Percentiles rank a stretch among this genome's conserved stretches.
Conservation (phyloP, 1,140 invertebrate genomes). For the Drosophila gunungcola region DNA sequence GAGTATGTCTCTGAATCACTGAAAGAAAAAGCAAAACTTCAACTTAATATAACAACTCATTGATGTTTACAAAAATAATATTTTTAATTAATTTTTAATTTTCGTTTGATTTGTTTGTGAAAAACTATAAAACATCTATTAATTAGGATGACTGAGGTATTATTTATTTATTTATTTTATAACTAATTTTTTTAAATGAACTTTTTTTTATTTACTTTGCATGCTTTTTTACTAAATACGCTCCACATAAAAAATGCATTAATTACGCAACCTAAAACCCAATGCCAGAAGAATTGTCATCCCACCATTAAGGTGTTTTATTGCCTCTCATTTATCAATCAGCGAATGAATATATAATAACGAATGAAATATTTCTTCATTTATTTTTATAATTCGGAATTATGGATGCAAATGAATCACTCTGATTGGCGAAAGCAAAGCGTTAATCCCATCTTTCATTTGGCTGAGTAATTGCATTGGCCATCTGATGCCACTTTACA, state of each 20-base stretch:
- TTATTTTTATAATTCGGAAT: constrained; percentile 11
- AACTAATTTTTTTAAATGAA: not conserved
- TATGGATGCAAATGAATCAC: constrained; percentile 28
- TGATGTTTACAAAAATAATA: not conserved
- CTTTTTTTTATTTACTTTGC: not conserved
- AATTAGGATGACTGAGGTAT: not conserved
- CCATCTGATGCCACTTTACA: constrained; percentile 24
- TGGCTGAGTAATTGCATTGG: constrained; percentile 33
- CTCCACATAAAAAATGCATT: too few relatives aligned
- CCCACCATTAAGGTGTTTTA: not conserved
- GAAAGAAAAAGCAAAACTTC: constrained; percentile 16
- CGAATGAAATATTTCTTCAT: not conserved
- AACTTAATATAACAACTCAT: not conserved
- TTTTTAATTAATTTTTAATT: not conserved
- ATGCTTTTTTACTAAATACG: too few relatives aligned
- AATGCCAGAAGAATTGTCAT: not conserved
- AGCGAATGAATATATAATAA: constrained; percentile 8
- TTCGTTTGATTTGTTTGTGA: not conserved
- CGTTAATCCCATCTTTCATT: constrained; percentile 20
- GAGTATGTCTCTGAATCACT: too few relatives aligned
- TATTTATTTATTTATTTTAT: not conserved
- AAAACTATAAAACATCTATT: too few relatives aligned
- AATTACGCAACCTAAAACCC: not conserved
- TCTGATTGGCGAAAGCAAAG: constrained; percentile 31
- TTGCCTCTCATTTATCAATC: constrained; percentile 2